Base-by-base conservation (phyloP, 35 echinoderm and acorn worm species). In the Heliocidaris tuberculata region DNA sequence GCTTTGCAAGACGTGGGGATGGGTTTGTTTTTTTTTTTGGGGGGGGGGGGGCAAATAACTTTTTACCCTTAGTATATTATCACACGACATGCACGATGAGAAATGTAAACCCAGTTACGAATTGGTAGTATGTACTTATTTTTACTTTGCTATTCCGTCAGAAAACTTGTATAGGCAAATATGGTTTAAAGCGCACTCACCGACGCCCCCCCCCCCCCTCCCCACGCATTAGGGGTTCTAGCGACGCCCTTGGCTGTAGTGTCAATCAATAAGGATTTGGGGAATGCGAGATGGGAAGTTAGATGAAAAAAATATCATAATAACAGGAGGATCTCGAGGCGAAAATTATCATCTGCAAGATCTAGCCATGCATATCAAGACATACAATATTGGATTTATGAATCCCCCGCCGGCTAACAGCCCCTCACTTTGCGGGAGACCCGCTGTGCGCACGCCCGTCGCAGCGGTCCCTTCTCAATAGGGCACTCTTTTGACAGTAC, bases 361-460 rank as follows among this genome's bases (percentile, higher is more conserved):
- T 78, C 65, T 78, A 78, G 21, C 21, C 65, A 78, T 78, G 17
- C 65, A 19, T 78, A 78, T 17, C 65, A 78, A 78, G 19, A 78
- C 65, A 78, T 78, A 78, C 65, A 78, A 78, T 78, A 78, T 78
- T 78, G 27, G 65, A 17, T 78, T 78, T 78, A 78, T 78, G n/a
- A 78, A 78, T 78, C 65, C 7, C 65, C 65, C 65, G 65, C 65
- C 27, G 65, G 65, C 65, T 78, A 78, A 78, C 65, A 24, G 65
- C 65, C 65, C 17, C 65, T 78, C 65, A 27, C 65, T 78, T 27
- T 78, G 65, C 65, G 65, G 65, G 19, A 78, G 3, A 78, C 65
- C 65, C 65, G 65, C 65, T 78, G 15, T 7, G 65, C 65, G 65
- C 65, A 78, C 65, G 65, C 15, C 65, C 65, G 65, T 78, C 65